Percentiles rank a stretch among this genome's conserved stretches.
phyloP scores from a whole-genome alignment of 2,888 invertebrate genomes.

The Mactromeris polynyma region DNA sequence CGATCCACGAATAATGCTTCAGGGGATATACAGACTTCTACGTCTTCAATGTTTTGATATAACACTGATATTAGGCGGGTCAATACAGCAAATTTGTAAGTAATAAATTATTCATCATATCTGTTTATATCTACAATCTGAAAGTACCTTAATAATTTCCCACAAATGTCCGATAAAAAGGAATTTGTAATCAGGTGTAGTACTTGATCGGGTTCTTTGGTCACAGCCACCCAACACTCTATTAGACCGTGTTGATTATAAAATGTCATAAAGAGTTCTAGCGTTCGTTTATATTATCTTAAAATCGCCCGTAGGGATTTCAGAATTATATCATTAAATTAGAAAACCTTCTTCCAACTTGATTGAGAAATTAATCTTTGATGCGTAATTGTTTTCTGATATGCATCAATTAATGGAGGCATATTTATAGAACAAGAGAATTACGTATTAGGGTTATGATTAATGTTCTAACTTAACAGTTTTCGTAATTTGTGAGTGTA shows the following conservation, averaged over 20 bases:
- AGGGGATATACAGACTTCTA: conserved; percentile 17
- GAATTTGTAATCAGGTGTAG: conserved; percentile 51
- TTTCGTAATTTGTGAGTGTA: not conserved
- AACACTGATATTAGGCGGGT: conserved; percentile 19
- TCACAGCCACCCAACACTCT: not conserved
- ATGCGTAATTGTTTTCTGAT: not conserved
- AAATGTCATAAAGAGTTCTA: not conserved
- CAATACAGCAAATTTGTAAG: conserved; percentile 53
- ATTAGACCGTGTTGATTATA: not conserved
- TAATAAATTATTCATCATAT: conserved; percentile 49
- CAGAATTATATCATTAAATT: conserved; percentile 11
- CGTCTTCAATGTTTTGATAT: conserved; percentile 8
- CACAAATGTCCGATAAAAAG: conserved; percentile 47
- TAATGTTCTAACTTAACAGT: not conserved
- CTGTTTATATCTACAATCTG: conserved; percentile 46
- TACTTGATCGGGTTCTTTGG: not conserved
- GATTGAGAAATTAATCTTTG: conserved; percentile 8
- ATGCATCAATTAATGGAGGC: not conserved
- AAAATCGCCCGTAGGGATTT: not conserved
- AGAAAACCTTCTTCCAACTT: not conserved
- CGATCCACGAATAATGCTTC: conserved; percentile 23
- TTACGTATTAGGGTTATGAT: not conserved
- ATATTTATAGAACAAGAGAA: not conserved
- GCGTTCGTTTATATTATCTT: not conserved
- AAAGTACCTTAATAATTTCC: conserved; percentile 33